Percentiles rank a stretch among this genome's conserved stretches.
Evolutionary conservation across 2,113 vertebrate genomes (phyloP).

Genomic region (Alaudala cheleensis): DNA sequence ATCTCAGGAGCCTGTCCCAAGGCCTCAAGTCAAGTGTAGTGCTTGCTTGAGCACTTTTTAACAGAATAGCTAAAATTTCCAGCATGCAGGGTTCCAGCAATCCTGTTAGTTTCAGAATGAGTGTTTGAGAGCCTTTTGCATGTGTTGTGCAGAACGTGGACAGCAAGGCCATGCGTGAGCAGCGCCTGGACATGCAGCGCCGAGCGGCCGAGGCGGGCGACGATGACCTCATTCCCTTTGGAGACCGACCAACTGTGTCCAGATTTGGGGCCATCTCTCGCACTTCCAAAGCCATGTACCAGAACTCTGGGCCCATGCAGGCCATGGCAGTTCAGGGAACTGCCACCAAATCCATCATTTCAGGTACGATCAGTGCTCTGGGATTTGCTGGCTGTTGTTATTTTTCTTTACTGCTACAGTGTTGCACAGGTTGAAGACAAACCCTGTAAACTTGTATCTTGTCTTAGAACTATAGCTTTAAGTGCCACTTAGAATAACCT

Average conservation of each 20-base stretch:
- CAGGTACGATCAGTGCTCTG: conserved; percentile 67
- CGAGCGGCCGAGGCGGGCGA: conserved; percentile 89
- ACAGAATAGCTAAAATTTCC: no score
- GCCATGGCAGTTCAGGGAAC: conserved; percentile 87
- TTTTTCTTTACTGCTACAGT: background rate
- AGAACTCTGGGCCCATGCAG: conserved; percentile 88
- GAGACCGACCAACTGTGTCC: conserved; percentile 94
- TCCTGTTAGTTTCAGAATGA: background rate
- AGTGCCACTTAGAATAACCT: background rate
- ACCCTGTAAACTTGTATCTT: background rate
- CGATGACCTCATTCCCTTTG: conserved; percentile 97
- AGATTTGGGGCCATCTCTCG: conserved; percentile 97
- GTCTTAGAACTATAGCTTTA: background rate
- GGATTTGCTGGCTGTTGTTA: background rate
- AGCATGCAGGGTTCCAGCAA: no score
- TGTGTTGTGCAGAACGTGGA: conserved; percentile 83
- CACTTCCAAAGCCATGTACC: conserved; percentile 93
- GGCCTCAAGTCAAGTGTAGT: no score
- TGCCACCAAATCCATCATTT: conserved; percentile 86
- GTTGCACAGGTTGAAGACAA: background rate
- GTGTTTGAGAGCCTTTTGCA: background rate
- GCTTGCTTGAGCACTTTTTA: no score
- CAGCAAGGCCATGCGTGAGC: conserved; percentile 88
- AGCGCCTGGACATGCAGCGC: conserved; percentile 87
- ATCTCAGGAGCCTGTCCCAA: no score